A percentile compares a stretch with the other conserved stretches of the same genome.
phyloP scores from a whole-genome alignment of 2,113 vertebrate species.

The Struthio camelus region DNA sequence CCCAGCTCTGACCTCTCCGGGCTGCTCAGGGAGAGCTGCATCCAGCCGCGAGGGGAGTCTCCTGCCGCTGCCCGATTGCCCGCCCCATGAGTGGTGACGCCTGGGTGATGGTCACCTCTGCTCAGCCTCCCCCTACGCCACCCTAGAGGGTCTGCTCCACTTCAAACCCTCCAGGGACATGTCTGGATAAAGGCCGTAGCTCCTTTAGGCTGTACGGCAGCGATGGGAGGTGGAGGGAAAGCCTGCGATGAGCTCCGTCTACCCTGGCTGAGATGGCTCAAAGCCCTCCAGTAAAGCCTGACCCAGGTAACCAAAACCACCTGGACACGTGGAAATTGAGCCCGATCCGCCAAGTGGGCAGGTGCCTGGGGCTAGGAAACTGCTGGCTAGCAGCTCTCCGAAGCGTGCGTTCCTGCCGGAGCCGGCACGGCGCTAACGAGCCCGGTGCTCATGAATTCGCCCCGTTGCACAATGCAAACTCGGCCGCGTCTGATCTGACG shows the following conservation, averaged over 20 bases:
- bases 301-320: background rate
- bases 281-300: background rate
- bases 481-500: fast-evolving
- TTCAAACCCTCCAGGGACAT: background rate
- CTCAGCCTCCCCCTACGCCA: no score
- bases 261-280: background rate
- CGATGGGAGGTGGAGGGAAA: no score
- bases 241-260: background rate
- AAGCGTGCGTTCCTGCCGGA: no score
- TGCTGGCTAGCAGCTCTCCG: no score
- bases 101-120: background rate
- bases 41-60: background rate
- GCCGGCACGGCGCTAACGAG: background rate
- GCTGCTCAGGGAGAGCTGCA: background rate
- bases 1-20: background rate
- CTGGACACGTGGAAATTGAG: background rate
- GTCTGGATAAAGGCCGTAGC: no score
- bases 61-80: background rate
- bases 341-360: background rate
- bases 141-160: background rate
- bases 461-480: background rate
- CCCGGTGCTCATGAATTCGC: background rate
- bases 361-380: background rate
- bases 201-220: no score
- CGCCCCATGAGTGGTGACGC: no score